Conservation (phyloP, 1,140 invertebrate genomes). For the Helicoverpa armigera region DNA sequence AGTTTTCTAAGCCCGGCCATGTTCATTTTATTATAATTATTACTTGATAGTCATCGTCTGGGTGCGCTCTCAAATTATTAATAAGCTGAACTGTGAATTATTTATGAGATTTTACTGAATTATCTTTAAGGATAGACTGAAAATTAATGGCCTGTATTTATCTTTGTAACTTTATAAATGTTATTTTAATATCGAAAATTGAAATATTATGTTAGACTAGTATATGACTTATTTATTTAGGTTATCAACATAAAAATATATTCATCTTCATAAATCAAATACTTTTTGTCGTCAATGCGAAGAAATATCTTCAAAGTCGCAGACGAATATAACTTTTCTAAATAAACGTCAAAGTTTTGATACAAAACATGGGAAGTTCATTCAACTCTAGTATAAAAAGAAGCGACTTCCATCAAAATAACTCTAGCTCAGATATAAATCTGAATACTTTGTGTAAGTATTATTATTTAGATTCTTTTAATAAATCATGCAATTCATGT, state of each 20-base stretch:
- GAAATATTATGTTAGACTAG: too few relatives aligned
- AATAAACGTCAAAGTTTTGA: neutral
- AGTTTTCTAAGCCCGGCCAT: constrained; percentile 57
- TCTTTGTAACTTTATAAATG: too few relatives aligned
- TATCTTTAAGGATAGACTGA: neutral
- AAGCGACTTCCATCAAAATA: neutral
- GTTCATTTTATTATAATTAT: constrained; percentile 59
- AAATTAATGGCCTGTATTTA: too few relatives aligned
- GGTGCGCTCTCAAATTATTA: constrained; percentile 28
- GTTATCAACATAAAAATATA: too few relatives aligned
- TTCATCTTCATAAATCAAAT: too few relatives aligned
- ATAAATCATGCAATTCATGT: too few relatives aligned
- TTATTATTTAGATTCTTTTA: neutral
- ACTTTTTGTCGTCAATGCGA: neutral
- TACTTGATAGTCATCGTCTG: constrained; percentile 47
- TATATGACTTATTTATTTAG: too few relatives aligned
- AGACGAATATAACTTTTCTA: constrained; percentile 7
- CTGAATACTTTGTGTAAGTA: neutral
- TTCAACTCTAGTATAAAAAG: neutral
- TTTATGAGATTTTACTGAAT: constrained; percentile 19
- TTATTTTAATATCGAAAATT: too few relatives aligned
- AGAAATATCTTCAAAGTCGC: neutral
- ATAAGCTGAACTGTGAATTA: constrained; percentile 40
- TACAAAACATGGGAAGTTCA: neutral
- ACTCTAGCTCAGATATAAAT: constrained; percentile 9